Evolutionary conservation across 1,140 invertebrate species (phyloP).

Genomic region (Penaeus vannamei): DNA sequence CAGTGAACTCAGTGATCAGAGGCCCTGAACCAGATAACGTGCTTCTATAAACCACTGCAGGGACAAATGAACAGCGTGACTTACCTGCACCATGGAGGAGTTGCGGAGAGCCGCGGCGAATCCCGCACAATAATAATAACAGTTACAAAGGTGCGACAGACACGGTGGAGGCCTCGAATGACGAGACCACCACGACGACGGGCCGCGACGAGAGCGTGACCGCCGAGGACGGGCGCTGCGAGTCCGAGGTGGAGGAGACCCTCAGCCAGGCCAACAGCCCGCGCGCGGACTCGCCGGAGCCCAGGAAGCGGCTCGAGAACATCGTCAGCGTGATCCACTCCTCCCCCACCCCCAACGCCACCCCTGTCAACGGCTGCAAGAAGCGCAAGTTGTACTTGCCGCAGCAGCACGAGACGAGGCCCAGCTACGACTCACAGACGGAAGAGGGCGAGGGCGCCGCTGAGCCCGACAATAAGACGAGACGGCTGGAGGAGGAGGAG

Average conservation of each 20-base stretch:
- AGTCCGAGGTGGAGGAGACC: slow-evolving; percentile 73
- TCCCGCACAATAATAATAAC: slow-evolving; percentile 68
- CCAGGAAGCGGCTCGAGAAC: slow-evolving; percentile 91
- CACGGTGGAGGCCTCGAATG: slow-evolving; percentile 73
- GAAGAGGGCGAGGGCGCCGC: slow-evolving; percentile 73
- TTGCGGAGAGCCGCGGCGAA: slow-evolving; percentile 60
- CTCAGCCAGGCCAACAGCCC: slow-evolving; percentile 73
- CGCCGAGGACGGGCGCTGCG: slow-evolving; percentile 78
- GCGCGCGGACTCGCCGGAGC: slow-evolving; percentile 69
- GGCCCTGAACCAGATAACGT: slow-evolving; percentile 70
- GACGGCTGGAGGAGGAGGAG: slow-evolving; percentile 64
- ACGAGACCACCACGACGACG: slow-evolving; percentile 69
- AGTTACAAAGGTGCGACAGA: slow-evolving; percentile 76
- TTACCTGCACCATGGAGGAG: slow-evolving; percentile 65
- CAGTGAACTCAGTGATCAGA: slow-evolving; percentile 63
- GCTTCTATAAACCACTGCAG: slow-evolving; percentile 73
- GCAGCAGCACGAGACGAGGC: slow-evolving; percentile 84
- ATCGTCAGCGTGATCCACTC: slow-evolving; percentile 93
- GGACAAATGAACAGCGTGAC: slow-evolving; percentile 70
- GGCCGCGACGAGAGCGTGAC: slow-evolving; percentile 74
- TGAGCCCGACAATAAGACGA: slow-evolving; percentile 64
- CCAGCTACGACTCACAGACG: slow-evolving; percentile 58
- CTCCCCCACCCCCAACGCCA: slow-evolving; percentile 77
- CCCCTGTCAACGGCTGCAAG: slow-evolving; percentile 85
- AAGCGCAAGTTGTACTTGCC: slow-evolving; percentile 98